phyloP scores from a whole-genome alignment of 2,797 vertebrate species.

The Liparis tanakae region DNA sequence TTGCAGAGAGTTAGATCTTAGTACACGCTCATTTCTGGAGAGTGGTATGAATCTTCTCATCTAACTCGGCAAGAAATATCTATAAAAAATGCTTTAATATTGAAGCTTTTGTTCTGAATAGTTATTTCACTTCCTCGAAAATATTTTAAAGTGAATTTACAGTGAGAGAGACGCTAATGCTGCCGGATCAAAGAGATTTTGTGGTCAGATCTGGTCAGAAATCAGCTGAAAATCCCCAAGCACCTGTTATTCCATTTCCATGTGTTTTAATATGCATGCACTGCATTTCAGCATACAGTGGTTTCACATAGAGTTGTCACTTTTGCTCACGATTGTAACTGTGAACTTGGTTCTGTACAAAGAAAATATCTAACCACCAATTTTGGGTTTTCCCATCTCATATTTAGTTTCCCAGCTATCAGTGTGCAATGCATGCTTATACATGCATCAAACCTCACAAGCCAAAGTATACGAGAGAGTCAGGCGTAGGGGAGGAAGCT shows the following conservation, averaged over 20 bases:
- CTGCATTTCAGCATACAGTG: not conserved
- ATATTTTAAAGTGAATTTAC: not conserved
- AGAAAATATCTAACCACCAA: slow-evolving; percentile 9
- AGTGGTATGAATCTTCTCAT: slow-evolving; percentile 1
- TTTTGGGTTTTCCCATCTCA: slow-evolving; percentile 21
- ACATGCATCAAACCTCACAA: slow-evolving; percentile 38
- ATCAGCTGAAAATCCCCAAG: not conserved
- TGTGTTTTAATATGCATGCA: slow-evolving; percentile 6
- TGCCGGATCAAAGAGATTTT: not conserved
- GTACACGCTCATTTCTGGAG: not conserved
- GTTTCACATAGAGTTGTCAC: not conserved
- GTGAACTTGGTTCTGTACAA: not conserved
- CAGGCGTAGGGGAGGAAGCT: slow-evolving; percentile 28
- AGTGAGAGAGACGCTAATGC: not conserved
- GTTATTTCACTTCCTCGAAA: not conserved
- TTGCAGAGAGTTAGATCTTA: too few relatives aligned
- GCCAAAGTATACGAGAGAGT: slow-evolving; percentile 21
- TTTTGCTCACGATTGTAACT: not conserved
- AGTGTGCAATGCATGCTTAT: slow-evolving; percentile 27
- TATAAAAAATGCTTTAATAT: not conserved
- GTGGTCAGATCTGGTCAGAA: not conserved
- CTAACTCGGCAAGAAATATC: not conserved
- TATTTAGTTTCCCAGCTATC: slow-evolving; percentile 29
- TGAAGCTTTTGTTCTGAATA: slow-evolving; percentile 2
- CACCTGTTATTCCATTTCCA: slow-evolving; percentile 20